Evolutionary conservation across 2,113 vertebrate species (phyloP).

Genomic region (Microcebus lehilahytsara): DNA sequence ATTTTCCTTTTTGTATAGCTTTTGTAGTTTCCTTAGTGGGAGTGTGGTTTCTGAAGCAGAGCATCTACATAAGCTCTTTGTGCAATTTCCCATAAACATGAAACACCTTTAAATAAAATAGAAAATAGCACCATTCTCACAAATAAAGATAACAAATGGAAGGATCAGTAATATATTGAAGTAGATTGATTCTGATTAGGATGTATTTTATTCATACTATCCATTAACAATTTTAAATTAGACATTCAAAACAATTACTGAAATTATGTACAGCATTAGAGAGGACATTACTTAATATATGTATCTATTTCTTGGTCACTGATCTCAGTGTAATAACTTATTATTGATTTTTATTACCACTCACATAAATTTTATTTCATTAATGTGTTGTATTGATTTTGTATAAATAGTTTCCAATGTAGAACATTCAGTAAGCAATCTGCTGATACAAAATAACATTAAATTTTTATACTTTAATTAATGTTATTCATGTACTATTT

Average conservation of each 20-base stretch:
- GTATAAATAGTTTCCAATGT: conserved; percentile 30
- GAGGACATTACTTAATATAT: not conserved
- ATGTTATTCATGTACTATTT: not conserved
- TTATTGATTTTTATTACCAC: conserved; percentile 57
- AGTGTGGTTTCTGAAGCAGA: not conserved
- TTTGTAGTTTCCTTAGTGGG: not conserved
- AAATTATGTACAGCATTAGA: conserved; percentile 12
- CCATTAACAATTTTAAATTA: conserved; percentile 48
- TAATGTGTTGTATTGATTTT: conserved; percentile 56
- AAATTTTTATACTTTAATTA: not conserved
- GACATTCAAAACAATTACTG: conserved; percentile 55
- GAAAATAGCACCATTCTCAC: not conserved
- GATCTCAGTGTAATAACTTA: conserved; percentile 41
- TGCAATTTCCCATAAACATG: not conserved
- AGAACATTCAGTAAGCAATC: not conserved
- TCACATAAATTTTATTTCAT: conserved; percentile 60
- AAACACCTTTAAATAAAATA: not conserved
- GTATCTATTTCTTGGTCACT: conserved; percentile 44
- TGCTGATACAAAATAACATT: not conserved
- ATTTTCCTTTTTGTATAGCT: not conserved
- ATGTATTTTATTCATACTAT: conserved; percentile 35
- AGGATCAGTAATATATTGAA: not conserved
- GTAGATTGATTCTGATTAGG: not conserved
- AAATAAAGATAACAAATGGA: not conserved
- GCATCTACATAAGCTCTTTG: not conserved